Evolutionary conservation across 2,888 invertebrate species (phyloP).

Genomic region (Priocnemis perturbator): DNA sequence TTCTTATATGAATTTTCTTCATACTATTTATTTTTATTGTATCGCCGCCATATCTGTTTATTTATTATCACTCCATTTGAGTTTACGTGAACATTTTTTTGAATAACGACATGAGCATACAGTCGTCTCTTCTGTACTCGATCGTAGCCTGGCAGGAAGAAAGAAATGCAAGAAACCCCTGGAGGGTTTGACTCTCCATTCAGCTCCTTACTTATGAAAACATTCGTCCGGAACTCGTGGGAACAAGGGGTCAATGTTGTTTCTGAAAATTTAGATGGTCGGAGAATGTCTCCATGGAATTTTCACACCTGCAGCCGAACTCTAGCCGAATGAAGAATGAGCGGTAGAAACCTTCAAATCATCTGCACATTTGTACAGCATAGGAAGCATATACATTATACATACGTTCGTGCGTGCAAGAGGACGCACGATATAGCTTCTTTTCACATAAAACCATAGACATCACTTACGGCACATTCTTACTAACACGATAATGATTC

Average conservation of each 20-base stretch:
- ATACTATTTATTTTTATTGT: too few relatives aligned
- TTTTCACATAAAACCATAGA: neutral
- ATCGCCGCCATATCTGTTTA: too few relatives aligned
- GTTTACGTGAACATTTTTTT: too few relatives aligned
- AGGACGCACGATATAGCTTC: neutral
- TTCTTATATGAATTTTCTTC: too few relatives aligned
- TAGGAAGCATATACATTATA: too few relatives aligned
- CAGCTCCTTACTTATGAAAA: conserved; percentile 54
- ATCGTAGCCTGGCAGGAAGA: conserved; percentile 2
- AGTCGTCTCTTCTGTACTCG: too few relatives aligned
- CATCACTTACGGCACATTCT: too few relatives aligned
- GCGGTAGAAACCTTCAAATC: neutral
- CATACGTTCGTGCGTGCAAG: too few relatives aligned
- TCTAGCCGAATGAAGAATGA: conserved; percentile 2
- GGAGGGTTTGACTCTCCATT: conserved; percentile 28
- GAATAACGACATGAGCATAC: too few relatives aligned
- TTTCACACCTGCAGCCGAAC: conserved; percentile 2
- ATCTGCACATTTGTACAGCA: neutral
- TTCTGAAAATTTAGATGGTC: conserved; percentile 45
- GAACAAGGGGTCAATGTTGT: conserved; percentile 47
- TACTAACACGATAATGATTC: too few relatives aligned
- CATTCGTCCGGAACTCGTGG: conserved; percentile 55
- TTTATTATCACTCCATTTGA: too few relatives aligned
- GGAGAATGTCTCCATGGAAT: conserved; percentile 11
- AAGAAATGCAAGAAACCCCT: conserved; percentile 26